Evolutionary conservation across 1,140 invertebrate genomes (phyloP), one percentile per base, ranked within the genome.

Genomic region (Gonatopus flavifemur): DNA sequence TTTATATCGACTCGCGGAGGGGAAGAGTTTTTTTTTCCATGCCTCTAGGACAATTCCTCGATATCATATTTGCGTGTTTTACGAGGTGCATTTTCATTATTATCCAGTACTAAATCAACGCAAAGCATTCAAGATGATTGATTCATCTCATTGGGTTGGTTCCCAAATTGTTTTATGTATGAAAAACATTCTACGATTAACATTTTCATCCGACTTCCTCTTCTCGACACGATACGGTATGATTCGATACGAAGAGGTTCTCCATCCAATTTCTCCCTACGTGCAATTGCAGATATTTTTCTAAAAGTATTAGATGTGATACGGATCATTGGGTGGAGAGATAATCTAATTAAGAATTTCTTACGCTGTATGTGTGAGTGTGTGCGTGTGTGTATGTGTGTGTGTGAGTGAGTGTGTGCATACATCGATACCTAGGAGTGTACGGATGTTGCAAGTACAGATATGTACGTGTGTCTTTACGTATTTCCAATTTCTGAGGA

Each of bases 121-220:
- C n/a, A n/a, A n/a, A n/a, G n/a, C n/a, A n/a, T n/a, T n/a, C n/a
- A n/a, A n/a, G n/a, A n/a, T n/a, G n/a, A n/a, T n/a, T n/a, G n/a
- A n/a, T n/a, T n/a, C n/a, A n/a, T n/a, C n/a, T n/a, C n/a, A n/a
- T n/a, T n/a, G n/a, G n/a, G n/a, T n/a, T n/a, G n/a, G n/a, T n/a
- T n/a, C n/a, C n/a, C n/a, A n/a, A n/a, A n/a, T n/a, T n/a, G n/a
- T n/a, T n/a, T n/a, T n/a, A n/a, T n/a, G n/a, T n/a, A n/a, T 46
- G 39, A 47, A 31, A 52, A 43, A 52, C 42, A 52, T 46, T 42
- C 42, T 52, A 36, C 45, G 49, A 42, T 38, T 15, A 46, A 43
- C 35, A 46, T 52, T 15, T 50, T 41, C 33, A 25, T 32, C 31
- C 43, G 47, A 21, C 38, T 38, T 47, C 39, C 33, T 51, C 45